Evolutionary conservation across 2,113 vertebrate genomes (phyloP).

Genomic region (Sinosuthora webbiana): DNA sequence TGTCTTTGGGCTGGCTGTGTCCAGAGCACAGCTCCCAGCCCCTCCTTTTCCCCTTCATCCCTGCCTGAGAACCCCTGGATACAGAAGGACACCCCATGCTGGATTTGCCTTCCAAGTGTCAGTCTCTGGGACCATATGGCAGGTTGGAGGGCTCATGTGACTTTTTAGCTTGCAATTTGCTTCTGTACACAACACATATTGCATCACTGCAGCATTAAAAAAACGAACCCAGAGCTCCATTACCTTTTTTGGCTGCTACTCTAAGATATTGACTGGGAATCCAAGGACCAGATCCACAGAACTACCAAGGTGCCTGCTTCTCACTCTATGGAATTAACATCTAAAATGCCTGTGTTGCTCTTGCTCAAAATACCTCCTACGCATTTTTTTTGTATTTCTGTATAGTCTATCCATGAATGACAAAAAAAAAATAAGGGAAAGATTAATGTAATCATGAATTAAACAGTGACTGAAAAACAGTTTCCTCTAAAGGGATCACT

Average conservation of each 20-base stretch:
- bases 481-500: neutral
- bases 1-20: neutral
- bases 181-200: neutral
- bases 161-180: neutral
- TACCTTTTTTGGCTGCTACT: neutral
- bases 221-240: neutral
- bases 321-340: neutral
- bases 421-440: neutral
- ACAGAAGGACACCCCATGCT: neutral
- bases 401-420: neutral
- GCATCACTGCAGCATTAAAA: neutral
- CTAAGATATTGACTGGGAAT: neutral
- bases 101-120: neutral
- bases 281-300: neutral
- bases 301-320: neutral
- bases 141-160: neutral
- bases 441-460: neutral
- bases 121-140: neutral
- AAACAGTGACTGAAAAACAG: neutral
- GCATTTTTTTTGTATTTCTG: neutral
- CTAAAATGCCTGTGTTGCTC: neutral
- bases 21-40: neutral
- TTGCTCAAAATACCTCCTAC: neutral
- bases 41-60: neutral
- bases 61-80: neutral